Evolutionary conservation across 2,113 vertebrate genomes (phyloP), one percentile per base, ranked within the genome.

Genomic region (Nipponia nippon): DNA sequence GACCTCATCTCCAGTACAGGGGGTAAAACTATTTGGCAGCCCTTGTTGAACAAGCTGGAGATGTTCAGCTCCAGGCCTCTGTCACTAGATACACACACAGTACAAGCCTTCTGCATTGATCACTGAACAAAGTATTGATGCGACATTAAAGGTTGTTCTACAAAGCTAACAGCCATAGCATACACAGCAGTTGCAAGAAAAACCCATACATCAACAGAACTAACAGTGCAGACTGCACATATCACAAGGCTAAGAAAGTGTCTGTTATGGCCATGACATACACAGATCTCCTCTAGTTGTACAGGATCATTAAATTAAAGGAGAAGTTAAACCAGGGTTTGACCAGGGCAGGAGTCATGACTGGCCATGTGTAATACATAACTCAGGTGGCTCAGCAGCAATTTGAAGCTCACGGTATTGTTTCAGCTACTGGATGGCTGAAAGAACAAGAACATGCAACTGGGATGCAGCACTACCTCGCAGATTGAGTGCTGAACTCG

Each of bases 211-310:
- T 49, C 61, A 42, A 56, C 36, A 83, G 13, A 72, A 38, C 12
- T 38, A 53, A 32, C 23, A 21, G n/a, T 5, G 17, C 86, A 63
- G 22, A 12, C 13, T 27, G 70, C 56, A 70, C 27, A 16, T 34
- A 47, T 42, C 29, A 21, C 5, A n/a, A 4, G 0, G 36, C 40
- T 46, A 23, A 81, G 53, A 46, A 56, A 78, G 38, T 3, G 13
- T 20, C 69, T 13, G 0, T 32, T 17, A 8, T 2, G 7, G 61
- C 36, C 17, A 11, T 2, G 9, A 46, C 27, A 53, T 34, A 21
- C 16, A 59, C 13, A 17, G 15, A 62, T 42, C 16, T 66, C 7
- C 42, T 4, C 18, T 27, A 14, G 21, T 7, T 6, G 1, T 27
- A 14, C 6, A 9, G 2, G 1, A 67, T 25, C 52, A 50, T 29